Evolutionary conservation across 1,140 invertebrate genomes (phyloP).

Genomic region (Pogonognathellus flavescens): DNA sequence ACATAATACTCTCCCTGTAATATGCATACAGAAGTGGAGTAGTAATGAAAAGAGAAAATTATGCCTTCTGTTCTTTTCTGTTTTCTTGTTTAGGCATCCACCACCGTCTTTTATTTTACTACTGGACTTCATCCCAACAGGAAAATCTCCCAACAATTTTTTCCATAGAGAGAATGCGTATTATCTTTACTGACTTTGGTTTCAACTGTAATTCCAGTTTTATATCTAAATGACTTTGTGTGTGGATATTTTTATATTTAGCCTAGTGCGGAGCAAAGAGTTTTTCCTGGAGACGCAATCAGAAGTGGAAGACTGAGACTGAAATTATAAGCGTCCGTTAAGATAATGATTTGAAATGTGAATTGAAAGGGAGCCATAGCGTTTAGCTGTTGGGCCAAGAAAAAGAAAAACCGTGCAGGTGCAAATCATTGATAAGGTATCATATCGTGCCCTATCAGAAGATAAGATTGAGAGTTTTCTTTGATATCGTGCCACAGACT

Average conservation of each 20-base stretch:
- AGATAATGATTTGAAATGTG: slow-evolving; percentile 34
- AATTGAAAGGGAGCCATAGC: background rate
- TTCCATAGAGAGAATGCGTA: background rate
- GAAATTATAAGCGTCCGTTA: slow-evolving; percentile 21
- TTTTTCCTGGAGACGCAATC: background rate
- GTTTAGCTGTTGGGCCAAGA: background rate
- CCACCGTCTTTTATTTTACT: background rate
- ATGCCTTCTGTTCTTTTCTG: slow-evolving; percentile 33
- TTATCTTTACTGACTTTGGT: slow-evolving; percentile 41
- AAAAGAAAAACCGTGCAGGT: slow-evolving; percentile 32
- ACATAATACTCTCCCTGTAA: background rate
- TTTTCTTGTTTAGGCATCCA: background rate
- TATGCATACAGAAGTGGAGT: background rate
- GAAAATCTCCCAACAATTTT: background rate
- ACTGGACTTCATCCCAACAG: slow-evolving; percentile 1
- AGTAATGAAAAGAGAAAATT: slow-evolving; percentile 21
- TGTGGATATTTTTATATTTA: background rate
- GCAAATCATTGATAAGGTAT: slow-evolving; percentile 48
- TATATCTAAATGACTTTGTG: slow-evolving; percentile 30
- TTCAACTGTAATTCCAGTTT: slow-evolving; percentile 34
- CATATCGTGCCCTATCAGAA: slow-evolving; percentile 43
- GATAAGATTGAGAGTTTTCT: slow-evolving; percentile 35
- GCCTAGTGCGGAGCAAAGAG: too few species aligned
- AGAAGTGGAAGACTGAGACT: background rate
- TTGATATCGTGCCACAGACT: slow-evolving; percentile 40